These are phyloP conservation scores for Pristionchus mayeri DNA, from an alignment of 2,888 invertebrate genomes.

Conservation along the genomic window DNA sequence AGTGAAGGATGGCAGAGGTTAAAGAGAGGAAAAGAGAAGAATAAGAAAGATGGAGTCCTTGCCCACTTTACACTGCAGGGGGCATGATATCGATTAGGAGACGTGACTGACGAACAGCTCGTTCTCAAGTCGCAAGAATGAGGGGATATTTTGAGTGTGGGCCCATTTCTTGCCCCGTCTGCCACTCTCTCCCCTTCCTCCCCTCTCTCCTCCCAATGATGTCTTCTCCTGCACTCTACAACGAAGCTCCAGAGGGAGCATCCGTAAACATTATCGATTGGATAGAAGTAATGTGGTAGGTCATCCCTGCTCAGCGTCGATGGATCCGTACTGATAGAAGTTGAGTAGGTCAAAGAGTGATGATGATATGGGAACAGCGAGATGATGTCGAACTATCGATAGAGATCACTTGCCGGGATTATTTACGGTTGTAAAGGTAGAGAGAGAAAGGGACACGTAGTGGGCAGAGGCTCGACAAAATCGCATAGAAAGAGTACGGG, in stretches of 20 bases:
- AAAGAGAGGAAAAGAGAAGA: conserved; percentile 9
- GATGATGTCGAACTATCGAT: conserved; percentile 23
- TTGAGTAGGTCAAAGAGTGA: conserved; percentile 1
- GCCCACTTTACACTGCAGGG: background rate
- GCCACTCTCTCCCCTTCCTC: background rate
- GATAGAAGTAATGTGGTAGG: no score
- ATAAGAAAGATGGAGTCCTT: conserved; percentile 1
- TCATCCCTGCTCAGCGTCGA: background rate
- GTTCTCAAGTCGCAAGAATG: conserved; percentile 13
- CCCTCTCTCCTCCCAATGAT: background rate
- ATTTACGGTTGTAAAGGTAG: conserved; percentile 32
- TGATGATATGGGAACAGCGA: background rate
- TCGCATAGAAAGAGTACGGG: conserved; percentile 46
- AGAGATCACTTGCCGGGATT: conserved; percentile 21
- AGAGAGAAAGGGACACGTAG: conserved; percentile 44
- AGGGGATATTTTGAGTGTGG: conserved; percentile 39
- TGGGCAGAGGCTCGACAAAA: background rate
- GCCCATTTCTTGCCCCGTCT: background rate
- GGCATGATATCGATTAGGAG: conserved; percentile 9
- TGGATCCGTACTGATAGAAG: background rate
- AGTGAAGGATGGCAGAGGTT: conserved; percentile 36
- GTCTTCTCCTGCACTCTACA: conserved; percentile 23
- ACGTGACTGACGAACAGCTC: background rate
- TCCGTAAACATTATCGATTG: conserved; percentile 39
- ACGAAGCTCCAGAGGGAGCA: conserved; percentile 42